Base-by-base conservation (phyloP, 2,797 vertebrate genomes). In the Poecilia velifera region DNA sequence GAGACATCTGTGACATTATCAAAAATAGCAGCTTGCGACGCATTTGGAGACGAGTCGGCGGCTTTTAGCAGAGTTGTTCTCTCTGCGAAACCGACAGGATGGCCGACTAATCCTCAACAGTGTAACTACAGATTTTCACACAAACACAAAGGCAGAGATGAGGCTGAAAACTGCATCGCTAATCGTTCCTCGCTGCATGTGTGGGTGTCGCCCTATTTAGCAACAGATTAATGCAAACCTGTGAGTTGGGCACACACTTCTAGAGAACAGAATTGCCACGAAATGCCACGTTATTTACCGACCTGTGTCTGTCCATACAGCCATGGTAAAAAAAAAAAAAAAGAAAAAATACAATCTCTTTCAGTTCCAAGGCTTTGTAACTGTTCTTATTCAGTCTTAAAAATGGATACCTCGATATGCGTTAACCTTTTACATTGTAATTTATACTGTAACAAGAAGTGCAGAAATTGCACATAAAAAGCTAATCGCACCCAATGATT, bases 141-240 rank as follows among this genome's bases (percentile, higher is more conserved):
- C 59, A 72, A 39, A 87, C n/a, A 64, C 59, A 31, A 59, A 36
- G 73, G 73, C 47, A 84, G 55, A 83, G 72, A 81, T 72, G 82
- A 80, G 72, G 70, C 36, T 12, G 6, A 46, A 75, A 79, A 83
- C 68, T 73, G 76, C 77, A 70, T 14, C 9, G 74, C 72, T 81
- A 47, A 68, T 89, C 76, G 74, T 74, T 76, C 77, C 76, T 72
- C n/a, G 74, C 81, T 89, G 89, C 86, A 89, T 88, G 82, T 89
- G 83, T 85, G 88, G 87, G 85, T 81, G 90, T 88, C 81, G 82
- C 87, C 74, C 82, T 43, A 39, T 73, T 81, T 79, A 82, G 84
- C 82, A 89, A 87, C 85, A 87, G 84, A 90, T 71, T 90, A 86
- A 89, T 88, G 90, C 76, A 87, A 66, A 76, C 57, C 4, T 47